Conservation (phyloP, 2,113 vertebrate genomes). For the Chaenogobius annularis region DNA sequence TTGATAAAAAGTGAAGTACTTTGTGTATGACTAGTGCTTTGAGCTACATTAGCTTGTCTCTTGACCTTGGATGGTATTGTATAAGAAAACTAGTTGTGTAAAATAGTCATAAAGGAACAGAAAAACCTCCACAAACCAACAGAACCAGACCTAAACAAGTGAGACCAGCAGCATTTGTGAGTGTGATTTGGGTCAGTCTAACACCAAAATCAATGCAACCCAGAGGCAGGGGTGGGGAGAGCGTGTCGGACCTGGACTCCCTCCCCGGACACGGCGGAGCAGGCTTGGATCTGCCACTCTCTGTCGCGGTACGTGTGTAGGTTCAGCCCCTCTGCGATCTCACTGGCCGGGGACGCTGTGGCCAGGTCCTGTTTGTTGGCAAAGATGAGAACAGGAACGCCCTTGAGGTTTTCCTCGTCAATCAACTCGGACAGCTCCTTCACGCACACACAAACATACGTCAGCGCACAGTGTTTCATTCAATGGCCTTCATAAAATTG, state of each 20-base stretch:
- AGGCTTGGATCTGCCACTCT: conserved; percentile 90
- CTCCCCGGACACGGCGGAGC: conserved; percentile 86
- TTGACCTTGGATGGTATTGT: not conserved
- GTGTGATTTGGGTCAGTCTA: not conserved
- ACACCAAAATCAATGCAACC: conserved; percentile 11
- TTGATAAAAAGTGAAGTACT: too few species aligned
- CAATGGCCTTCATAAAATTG: not conserved
- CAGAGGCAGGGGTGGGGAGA: not conserved
- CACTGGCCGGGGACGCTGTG: conserved; percentile 80
- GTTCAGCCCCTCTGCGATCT: conserved; percentile 86
- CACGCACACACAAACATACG: not conserved
- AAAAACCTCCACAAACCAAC: not conserved
- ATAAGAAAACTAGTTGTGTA: too few species aligned
- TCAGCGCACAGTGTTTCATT: not conserved
- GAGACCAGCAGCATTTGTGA: not conserved
- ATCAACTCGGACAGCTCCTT: conserved; percentile 87
- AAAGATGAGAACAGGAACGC: conserved; percentile 86
- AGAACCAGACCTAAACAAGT: not conserved
- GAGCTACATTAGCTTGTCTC: not conserved
- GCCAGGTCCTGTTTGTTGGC: conserved; percentile 89
- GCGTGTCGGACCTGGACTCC: conserved; percentile 83
- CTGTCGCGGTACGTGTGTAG: conserved; percentile 86
- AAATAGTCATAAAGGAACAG: not conserved
- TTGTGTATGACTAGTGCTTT: too few species aligned
- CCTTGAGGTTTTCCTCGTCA: conserved; percentile 80